phyloP scores from a whole-genome alignment of 2,888 invertebrate genomes.

The Tuberolachnus salignus region DNA sequence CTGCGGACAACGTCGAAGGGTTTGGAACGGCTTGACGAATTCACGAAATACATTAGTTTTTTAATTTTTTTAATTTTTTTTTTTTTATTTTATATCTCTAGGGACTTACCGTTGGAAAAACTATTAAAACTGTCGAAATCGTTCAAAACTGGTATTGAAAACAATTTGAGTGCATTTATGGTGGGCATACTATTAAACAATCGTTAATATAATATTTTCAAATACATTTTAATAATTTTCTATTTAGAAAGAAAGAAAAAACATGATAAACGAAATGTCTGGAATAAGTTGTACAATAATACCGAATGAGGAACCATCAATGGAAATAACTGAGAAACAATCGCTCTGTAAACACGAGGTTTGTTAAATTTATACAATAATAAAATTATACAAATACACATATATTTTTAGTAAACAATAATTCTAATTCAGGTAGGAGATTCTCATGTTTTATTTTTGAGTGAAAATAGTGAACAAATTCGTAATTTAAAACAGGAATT shows the following conservation, averaged over 20 bases:
- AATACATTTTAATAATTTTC: too few species aligned
- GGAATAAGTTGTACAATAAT: not conserved
- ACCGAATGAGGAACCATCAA: not conserved
- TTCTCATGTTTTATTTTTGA: not conserved
- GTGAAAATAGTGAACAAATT: not conserved
- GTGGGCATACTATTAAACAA: not conserved
- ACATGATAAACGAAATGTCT: slow-evolving; percentile 25
- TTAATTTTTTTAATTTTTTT: not conserved
- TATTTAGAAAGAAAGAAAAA: slow-evolving; percentile 24
- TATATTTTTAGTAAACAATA: not conserved
- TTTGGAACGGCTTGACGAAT: not conserved
- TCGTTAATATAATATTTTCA: too few species aligned
- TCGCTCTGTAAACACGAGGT: not conserved
- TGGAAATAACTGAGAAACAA: not conserved
- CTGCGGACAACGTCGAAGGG: not conserved
- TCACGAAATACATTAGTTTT: not conserved
- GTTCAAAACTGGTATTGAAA: slow-evolving; percentile 18
- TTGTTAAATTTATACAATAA: not conserved
- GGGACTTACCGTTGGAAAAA: slow-evolving; percentile 16
- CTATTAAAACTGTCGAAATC: slow-evolving; percentile 28
- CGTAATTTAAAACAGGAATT: not conserved
- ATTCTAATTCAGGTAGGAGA: not conserved
- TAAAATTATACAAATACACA: not conserved
- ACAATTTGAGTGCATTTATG: slow-evolving; percentile 26
- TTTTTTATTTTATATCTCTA: not conserved